Percentiles rank a stretch among this genome's conserved stretches.
Evolutionary conservation across 1,140 invertebrate species (phyloP).

Genomic region (Stegodyphus dumicola): DNA sequence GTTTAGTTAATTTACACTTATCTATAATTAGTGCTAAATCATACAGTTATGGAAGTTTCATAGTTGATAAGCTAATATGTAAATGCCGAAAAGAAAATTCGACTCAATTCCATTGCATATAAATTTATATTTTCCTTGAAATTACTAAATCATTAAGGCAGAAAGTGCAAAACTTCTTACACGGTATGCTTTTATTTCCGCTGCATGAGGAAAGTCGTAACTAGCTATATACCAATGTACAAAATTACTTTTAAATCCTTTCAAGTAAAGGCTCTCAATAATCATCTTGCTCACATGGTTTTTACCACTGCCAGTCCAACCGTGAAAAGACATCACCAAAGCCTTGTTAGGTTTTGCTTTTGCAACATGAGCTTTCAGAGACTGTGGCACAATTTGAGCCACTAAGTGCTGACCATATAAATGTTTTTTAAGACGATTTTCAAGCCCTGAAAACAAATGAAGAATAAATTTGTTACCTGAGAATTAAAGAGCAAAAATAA

Average conservation of each 20-base stretch:
- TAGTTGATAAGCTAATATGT: too few species aligned
- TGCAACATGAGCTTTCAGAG: conserved; percentile 66
- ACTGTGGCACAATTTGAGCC: conserved; percentile 63
- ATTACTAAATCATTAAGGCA: too few species aligned
- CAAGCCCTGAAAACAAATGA: conserved; percentile 63
- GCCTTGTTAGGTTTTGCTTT: conserved; percentile 68
- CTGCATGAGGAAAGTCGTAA: conserved; percentile 78
- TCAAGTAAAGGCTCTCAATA: conserved; percentile 78
- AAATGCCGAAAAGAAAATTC: too few species aligned
- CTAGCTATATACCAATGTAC: conserved; percentile 85
- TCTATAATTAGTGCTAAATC: too few species aligned
- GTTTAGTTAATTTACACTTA: too few species aligned
- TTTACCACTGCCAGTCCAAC: conserved; percentile 85
- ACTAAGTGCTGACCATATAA: conserved; percentile 70
- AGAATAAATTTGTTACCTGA: not conserved
- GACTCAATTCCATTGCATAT: too few species aligned
- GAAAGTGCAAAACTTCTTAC: conserved; percentile 61
- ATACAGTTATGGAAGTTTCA: too few species aligned
- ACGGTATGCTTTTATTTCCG: conserved; percentile 70
- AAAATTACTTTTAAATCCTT: conserved; percentile 81
- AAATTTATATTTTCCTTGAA: too few species aligned
- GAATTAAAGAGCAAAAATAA: too few species aligned
- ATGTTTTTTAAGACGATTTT: conserved; percentile 63
- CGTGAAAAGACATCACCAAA: conserved; percentile 74
- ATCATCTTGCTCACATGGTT: conserved; percentile 88